These are phyloP conservation scores for Liodrosophila aerea DNA, from an alignment of 2,888 invertebrate species.

Conservation along the genomic window DNA sequence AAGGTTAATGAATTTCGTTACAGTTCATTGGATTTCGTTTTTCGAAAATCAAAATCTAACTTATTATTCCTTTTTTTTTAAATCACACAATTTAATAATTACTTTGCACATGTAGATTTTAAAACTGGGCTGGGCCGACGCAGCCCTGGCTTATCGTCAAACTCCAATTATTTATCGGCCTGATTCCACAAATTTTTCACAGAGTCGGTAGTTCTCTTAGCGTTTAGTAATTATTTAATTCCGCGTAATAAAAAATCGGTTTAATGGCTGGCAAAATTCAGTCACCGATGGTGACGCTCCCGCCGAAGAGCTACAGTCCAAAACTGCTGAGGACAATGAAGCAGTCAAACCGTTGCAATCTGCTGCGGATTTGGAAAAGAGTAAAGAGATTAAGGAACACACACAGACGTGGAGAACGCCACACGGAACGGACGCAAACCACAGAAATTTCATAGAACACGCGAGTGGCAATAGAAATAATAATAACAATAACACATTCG, in stretches of 20 bases:
- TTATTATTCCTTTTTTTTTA: too few species aligned
- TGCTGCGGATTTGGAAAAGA: constrained; percentile 72
- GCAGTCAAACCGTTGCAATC: constrained; percentile 44
- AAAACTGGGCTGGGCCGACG: not conserved
- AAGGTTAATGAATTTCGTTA: too few species aligned
- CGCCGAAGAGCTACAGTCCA: constrained; percentile 2
- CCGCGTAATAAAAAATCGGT: not conserved
- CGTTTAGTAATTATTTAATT: constrained; percentile 13
- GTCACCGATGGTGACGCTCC: constrained; percentile 15
- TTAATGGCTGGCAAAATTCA: constrained; percentile 57
- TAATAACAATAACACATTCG: constrained; percentile 32
- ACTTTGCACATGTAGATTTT: too few species aligned
- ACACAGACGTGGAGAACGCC: constrained; percentile 8
- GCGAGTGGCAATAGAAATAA: constrained; percentile 24
- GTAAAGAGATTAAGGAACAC: constrained; percentile 49
- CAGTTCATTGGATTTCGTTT: too few species aligned
- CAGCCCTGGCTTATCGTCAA: constrained; percentile 27
- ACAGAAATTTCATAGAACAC: constrained; percentile 23
- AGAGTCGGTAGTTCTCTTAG: constrained; percentile 1
- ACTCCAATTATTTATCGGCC: constrained; percentile 25
- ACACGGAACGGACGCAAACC: constrained; percentile 24
- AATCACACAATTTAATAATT: too few species aligned
- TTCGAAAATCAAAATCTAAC: too few species aligned
- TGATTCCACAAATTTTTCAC: constrained; percentile 32
- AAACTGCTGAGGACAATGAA: constrained; percentile 6